Evolutionary conservation across 2,113 vertebrate species (phyloP).

Genomic region (Mormyrus lacerda): DNA sequence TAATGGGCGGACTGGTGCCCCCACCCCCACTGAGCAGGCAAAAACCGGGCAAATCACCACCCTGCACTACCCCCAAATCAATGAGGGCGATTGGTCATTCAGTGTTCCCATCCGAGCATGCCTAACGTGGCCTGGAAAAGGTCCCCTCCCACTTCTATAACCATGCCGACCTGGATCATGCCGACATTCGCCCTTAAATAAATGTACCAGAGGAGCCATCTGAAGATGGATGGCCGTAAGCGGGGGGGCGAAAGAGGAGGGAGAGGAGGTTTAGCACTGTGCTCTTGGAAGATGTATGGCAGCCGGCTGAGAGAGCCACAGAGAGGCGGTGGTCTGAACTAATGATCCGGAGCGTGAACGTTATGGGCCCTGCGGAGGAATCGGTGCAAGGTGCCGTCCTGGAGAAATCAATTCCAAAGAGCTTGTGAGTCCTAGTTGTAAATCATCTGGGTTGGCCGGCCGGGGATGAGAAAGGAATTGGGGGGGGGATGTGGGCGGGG

Average conservation of each 20-base stretch:
- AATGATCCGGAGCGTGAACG: constrained; percentile 63
- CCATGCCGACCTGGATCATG: constrained; percentile 26
- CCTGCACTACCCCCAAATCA: not conserved
- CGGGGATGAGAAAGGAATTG: constrained; percentile 21
- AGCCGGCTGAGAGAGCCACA: constrained; percentile 51
- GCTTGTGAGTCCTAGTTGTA: constrained; percentile 35
- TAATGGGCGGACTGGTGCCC: constrained; percentile 25
- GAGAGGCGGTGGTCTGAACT: constrained; percentile 63
- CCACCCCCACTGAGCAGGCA: constrained; percentile 30
- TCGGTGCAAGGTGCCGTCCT: constrained; percentile 51
- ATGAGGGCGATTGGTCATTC: not conserved
- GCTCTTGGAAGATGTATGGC: constrained; percentile 52
- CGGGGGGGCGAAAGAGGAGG: constrained; percentile 25
- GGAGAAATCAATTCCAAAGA: constrained; percentile 64
- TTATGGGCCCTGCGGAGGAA: constrained; percentile 60
- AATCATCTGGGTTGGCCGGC: constrained; percentile 36
- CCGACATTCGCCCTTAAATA: constrained; percentile 40
- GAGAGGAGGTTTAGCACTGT: constrained; percentile 26
- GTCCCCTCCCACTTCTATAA: constrained; percentile 16
- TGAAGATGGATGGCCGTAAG: constrained; percentile 56
- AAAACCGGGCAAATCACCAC: constrained; percentile 10
- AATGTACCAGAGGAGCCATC: constrained; percentile 42
- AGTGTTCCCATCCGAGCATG: not conserved
- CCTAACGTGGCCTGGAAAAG: not conserved
- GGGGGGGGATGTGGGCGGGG: constrained; percentile 23